Percentiles rank a stretch among this genome's conserved stretches.
phyloP scores from a whole-genome alignment of 1,140 invertebrate species.

The Zophobas atratus region DNA sequence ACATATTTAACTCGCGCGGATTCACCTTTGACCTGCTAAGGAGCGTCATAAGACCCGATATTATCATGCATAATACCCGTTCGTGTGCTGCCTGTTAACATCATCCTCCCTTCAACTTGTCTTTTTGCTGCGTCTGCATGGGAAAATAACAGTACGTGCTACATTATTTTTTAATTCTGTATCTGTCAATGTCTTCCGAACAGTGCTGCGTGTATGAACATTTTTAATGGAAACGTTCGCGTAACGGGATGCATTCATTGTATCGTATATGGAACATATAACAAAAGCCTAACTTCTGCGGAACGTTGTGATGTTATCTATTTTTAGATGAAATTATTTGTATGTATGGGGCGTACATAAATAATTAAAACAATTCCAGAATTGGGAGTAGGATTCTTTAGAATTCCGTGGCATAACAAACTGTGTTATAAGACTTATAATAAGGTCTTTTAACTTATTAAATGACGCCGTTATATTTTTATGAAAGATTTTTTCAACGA shows the following conservation, averaged over 20 bases:
- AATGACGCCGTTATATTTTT: no score
- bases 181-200: constrained; percentile 17
- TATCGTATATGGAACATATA: no score
- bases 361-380: no score
- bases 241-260: background rate
- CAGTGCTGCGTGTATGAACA: background rate
- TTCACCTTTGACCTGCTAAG: constrained; percentile 45
- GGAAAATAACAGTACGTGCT: constrained; percentile 25
- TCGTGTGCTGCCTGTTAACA: constrained; percentile 44
- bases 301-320: no score
- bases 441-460: no score
- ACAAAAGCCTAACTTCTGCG: no score
- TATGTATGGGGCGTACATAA: no score
- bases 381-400: no score
- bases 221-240: background rate
- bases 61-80: constrained; percentile 47
- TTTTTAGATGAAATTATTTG: no score
- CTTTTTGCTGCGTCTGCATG: constrained; percentile 7
- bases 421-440: no score
- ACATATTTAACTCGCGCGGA: constrained; percentile 32
- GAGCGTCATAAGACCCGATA: constrained; percentile 47
- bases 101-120: constrained; percentile 3
- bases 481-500: no score
- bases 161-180: constrained; percentile 11
- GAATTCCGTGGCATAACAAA: no score